A percentile compares a stretch with the other conserved stretches of the same genome.
Conservation (phyloP, 2,113 vertebrate genomes). For the Leucosticte australis region DNA sequence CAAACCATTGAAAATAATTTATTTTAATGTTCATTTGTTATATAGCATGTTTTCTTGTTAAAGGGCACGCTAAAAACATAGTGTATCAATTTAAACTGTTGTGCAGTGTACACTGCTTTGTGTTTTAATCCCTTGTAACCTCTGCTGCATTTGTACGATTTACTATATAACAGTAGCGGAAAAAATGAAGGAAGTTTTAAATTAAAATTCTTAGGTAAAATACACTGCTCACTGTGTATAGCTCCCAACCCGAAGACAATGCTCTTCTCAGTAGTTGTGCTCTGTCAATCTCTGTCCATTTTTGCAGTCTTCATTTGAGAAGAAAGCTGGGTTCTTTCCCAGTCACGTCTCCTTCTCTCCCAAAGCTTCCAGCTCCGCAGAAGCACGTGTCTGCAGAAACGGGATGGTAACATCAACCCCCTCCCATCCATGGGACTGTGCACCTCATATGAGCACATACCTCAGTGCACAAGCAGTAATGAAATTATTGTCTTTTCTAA, state of each 20-base stretch:
- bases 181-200: not conserved
- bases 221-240: fast-evolving
- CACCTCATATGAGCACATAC: fast-evolving
- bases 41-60: not conserved
- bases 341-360: fast-evolving
- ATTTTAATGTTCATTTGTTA: not conserved
- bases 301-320: not conserved
- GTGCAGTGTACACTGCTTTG: not conserved
- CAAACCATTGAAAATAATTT: not conserved
- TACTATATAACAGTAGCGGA: fast-evolving
- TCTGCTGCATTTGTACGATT: not conserved
- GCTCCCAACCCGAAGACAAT: fast-evolving
- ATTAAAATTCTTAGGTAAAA: not conserved
- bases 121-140: not conserved
- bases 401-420: fast-evolving
- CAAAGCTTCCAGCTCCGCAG: not conserved
- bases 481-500: not conserved
- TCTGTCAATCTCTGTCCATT: not conserved
- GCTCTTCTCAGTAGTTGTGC: not conserved
- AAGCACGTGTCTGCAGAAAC: fast-evolving
- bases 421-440: fast-evolving
- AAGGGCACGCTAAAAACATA: not conserved
- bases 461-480: not conserved
- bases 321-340: not conserved
- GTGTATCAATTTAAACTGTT: not conserved